phyloP scores from a whole-genome alignment of 2,113 vertebrate species.

The Chitala chitala region DNA sequence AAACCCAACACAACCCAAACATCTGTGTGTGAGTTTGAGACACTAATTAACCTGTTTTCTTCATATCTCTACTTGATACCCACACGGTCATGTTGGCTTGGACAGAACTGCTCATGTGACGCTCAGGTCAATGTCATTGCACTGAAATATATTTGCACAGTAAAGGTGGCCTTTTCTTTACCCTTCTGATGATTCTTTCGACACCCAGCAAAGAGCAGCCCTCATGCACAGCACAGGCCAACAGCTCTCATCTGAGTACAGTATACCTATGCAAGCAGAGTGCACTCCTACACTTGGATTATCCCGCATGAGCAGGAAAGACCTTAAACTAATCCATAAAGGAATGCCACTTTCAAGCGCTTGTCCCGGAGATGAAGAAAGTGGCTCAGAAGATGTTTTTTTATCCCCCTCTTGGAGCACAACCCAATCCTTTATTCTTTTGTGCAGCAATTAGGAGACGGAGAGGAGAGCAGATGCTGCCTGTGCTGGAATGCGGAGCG shows the following conservation, averaged over 20 bases:
- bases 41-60: neutral
- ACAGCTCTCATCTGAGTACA: slow-evolving; percentile 47
- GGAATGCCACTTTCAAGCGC: slow-evolving; percentile 52
- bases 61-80: neutral
- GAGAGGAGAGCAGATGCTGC: slow-evolving; percentile 28
- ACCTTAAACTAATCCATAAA: slow-evolving; percentile 62
- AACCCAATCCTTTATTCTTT: slow-evolving; percentile 42
- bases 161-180: neutral
- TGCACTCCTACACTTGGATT: slow-evolving; percentile 52
- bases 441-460: slow-evolving; percentile 39
- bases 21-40: neutral
- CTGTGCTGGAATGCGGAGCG: too few relatives aligned
- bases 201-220: slow-evolving; percentile 42
- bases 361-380: slow-evolving; percentile 39
- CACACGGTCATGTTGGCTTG: neutral
- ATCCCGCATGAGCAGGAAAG: slow-evolving; percentile 63
- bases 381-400: slow-evolving; percentile 48
- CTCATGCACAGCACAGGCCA: slow-evolving; percentile 50
- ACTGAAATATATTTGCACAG: neutral
- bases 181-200: slow-evolving; percentile 6
- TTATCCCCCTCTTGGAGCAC: slow-evolving; percentile 39
- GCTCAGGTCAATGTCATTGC: neutral
- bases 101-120: neutral
- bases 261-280: slow-evolving; percentile 49
- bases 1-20: too few relatives aligned